Base-by-base conservation (phyloP, 2,888 invertebrate species). In the Acrocyrtus sp. region DNA sequence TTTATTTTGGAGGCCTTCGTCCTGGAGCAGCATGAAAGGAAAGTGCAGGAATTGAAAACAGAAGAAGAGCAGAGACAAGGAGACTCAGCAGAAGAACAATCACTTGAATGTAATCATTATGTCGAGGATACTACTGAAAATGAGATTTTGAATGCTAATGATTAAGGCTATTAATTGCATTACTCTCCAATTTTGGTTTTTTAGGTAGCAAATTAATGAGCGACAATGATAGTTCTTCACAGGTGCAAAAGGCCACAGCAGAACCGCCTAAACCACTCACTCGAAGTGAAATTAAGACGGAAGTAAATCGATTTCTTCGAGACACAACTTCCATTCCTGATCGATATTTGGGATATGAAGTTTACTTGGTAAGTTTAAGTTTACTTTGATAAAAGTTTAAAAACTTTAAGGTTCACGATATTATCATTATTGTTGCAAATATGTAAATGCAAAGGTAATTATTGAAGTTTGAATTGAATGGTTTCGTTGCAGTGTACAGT, bases 241-340 rank as follows among this genome's bases (percentile, higher is more conserved):
- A n/a, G n/a, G n/a, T n/a, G n/a, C n/a, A n/a, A n/a, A n/a, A n/a
- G n/a, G n/a, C n/a, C n/a, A n/a, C n/a, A n/a, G n/a, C n/a, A 88
- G 72, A 85, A 88, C 84, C 85, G 83, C 84, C 85, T 39, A 86
- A 86, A 6, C 47, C 26, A 0, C 50, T 68, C 4, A 61, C 39
- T 15, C 69, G 69, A 1, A 69, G 22, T 48, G 69, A 70, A 82
- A 84, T 67, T 81, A 84, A 77, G 84, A 87, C 74, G 0, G 79
- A 80, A 75, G 75, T 81, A 2, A 89, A 87, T 74, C 87, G 87
- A 81, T 86, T 88, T 79, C 85, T 93, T 78, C 90, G 90, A 82
- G 91, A 93, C 81, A 90, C 92, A 6, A 88, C 89, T n/a, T 84
- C 90, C 19, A 92, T 94, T 81, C 87, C 88, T 72, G 90, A 93